These are phyloP conservation scores for Oegoconia quadripuncta DNA, from an alignment of 2,888 invertebrate species.

Conservation along the genomic window DNA sequence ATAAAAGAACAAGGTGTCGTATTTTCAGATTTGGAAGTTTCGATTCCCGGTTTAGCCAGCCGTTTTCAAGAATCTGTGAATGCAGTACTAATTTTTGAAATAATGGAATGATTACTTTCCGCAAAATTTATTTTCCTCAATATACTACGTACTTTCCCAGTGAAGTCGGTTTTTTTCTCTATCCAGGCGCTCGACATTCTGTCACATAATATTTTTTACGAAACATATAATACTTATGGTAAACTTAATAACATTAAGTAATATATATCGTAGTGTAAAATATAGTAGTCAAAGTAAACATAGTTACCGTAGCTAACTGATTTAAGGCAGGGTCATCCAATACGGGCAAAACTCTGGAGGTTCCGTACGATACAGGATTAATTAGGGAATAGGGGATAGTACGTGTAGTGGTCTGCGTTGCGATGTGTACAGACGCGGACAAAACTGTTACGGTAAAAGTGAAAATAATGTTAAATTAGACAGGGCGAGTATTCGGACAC, in stretches of 20 bases:
- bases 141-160: no score
- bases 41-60: no score
- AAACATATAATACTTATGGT: background rate
- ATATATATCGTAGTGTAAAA: background rate
- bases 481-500: no score
- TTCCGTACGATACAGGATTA: conserved; percentile 64
- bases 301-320: conserved; percentile 37
- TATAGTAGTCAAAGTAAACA: conserved; percentile 28
- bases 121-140: no score
- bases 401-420: conserved; percentile 54
- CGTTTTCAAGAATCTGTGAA: no score
- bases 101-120: no score
- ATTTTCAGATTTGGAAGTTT: no score
- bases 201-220: background rate
- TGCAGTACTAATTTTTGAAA: no score
- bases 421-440: conserved; percentile 34
- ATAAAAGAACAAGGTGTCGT: no score
- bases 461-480: no score
- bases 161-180: no score
- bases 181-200: no score
- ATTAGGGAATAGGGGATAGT: conserved; percentile 62
- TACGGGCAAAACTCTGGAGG: conserved; percentile 49
- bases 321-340: conserved; percentile 62
- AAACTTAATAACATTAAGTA: background rate
- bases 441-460: conserved; percentile 21